phyloP scores from a whole-genome alignment of 2,797 vertebrate species.

The Pipistrellus pipistrellus region DNA sequence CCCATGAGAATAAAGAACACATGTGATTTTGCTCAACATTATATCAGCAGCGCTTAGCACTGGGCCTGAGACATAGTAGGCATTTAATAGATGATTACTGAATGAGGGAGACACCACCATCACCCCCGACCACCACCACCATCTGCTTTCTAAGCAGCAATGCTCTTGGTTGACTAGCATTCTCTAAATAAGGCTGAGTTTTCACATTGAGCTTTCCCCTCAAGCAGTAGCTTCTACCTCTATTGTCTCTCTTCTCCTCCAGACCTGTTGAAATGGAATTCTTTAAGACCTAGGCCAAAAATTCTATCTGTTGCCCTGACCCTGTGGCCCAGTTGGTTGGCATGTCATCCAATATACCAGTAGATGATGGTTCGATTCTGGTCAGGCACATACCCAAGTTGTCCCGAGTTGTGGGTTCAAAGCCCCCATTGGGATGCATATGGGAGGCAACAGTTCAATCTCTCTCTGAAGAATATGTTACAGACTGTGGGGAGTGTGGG shows the following conservation, averaged over 20 bases:
- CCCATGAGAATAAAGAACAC: neutral
- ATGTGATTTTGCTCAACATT: conserved; percentile 35
- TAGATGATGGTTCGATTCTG: neutral
- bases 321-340: neutral
- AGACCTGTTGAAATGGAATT: neutral
- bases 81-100: conserved; percentile 25
- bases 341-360: neutral
- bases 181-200: neutral
- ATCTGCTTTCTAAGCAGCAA: neutral
- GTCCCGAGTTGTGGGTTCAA: neutral
- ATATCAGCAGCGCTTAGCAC: neutral
- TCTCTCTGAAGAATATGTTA: neutral
- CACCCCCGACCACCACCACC: too few relatives aligned
- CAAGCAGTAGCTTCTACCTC: neutral
- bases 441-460: neutral
- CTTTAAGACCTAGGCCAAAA: neutral
- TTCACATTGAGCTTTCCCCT: neutral
- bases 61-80: neutral
- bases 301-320: neutral
- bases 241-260: neutral
- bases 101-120: neutral
- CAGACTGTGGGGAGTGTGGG: too few relatives aligned
- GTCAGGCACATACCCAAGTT: neutral
- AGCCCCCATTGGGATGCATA: neutral
- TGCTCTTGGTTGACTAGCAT: neutral